A percentile compares a stretch with the other conserved stretches of the same genome.
phyloP scores from a whole-genome alignment of 2,113 vertebrate genomes.

The Aleadryas rufinucha region DNA sequence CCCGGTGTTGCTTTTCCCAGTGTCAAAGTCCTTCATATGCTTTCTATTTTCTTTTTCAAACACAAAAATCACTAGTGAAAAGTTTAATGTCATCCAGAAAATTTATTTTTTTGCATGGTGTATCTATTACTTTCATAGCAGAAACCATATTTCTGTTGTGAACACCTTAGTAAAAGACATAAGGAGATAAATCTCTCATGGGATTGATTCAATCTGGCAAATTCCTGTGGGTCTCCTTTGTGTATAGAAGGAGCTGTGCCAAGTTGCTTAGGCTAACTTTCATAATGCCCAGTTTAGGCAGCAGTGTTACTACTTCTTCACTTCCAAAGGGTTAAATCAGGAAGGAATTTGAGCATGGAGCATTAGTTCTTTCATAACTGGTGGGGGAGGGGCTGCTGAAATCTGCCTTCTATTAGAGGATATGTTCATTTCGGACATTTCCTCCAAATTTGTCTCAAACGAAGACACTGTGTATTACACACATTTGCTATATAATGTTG shows the following conservation, averaged over 20 bases:
- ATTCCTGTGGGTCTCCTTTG: background rate
- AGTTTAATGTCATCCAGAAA: background rate
- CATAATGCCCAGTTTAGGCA: background rate
- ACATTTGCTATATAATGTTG: background rate
- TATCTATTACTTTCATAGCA: background rate
- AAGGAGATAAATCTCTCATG: background rate
- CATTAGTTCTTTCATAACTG: background rate
- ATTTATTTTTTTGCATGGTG: background rate
- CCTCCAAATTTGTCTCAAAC: no score
- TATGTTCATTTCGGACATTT: no score
- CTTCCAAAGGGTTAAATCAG: background rate
- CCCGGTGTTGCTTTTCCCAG: background rate
- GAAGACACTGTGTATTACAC: background rate
- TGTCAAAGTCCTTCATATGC: background rate
- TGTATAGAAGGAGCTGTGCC: background rate
- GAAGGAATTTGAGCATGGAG: background rate
- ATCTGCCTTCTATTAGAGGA: no score
- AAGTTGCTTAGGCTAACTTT: background rate
- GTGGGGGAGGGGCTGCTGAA: no score
- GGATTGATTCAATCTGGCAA: background rate
- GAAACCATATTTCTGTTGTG: background rate
- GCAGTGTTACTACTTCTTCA: background rate
- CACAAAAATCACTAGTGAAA: background rate
- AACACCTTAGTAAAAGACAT: background rate
- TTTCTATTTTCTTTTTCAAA: background rate